Base-by-base conservation (phyloP, 2,113 vertebrate genomes). In the Gallinago media region DNA sequence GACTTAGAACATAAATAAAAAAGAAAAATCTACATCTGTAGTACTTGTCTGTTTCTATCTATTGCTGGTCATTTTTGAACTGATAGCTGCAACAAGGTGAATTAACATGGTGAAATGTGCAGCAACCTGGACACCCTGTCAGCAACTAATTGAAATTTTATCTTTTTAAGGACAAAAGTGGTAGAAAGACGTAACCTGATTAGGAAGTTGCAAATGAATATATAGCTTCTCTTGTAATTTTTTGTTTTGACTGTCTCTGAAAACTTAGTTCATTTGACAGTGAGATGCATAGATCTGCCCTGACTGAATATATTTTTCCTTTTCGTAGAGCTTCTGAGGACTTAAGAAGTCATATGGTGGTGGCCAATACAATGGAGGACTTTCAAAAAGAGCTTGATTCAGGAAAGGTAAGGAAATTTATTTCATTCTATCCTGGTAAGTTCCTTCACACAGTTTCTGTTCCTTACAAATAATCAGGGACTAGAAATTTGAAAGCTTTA, bases 361-460 rank as follows among this genome's bases (percentile, higher is more conserved):
- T 98, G 58, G 98, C 97, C 12, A 97, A 98, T 96, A 98, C 98
- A 11, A 99, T 99, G 98, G 99, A 99, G 55, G 98, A 99, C 78
- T 99, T 99, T 96, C 99, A 99, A 96, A 99, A 98, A 90, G 98
- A 98, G 31, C 96, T 99, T 55, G 99, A 99, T 88, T 98, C 98
- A 90, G 99, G 99, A 96, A 99, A 98, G 97, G 99, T 99, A 96
- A 98, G 98, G 68, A 54, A 42, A 44, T 59, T 19, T 47, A 6
- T 12, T 65, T 11, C 2, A 6, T 84, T 82, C 21, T 78, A 0
- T 88, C 34, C 32, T 4, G 2, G 9, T 34, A 49, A 73, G 34
- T 36, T 25, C 21, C 26, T 80, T 83, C 55, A 22, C 12, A 27
- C 1, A 3, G 18, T 66, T 93, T 74, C 36, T 34, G n/a, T 47